Evolutionary conservation across 2,888 invertebrate genomes (phyloP), one percentile per base, ranked within the genome.

Genomic region (Diloba caeruleocephala): DNA sequence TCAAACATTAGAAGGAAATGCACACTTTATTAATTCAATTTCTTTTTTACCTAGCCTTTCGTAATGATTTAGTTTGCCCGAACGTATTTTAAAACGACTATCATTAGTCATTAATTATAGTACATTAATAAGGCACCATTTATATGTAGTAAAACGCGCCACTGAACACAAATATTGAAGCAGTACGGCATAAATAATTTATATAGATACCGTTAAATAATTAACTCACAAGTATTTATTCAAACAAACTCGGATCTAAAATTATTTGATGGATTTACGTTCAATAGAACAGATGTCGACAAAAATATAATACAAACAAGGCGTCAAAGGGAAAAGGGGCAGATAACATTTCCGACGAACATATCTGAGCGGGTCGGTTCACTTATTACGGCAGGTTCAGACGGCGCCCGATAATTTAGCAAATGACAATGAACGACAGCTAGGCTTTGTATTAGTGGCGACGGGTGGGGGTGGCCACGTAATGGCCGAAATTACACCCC

Each of bases 351-450:
- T 28, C 49, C 48, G 29, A 28, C 53, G 44, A 45, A 43, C 13
- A 46, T 50, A 49, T 54, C 19, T 42, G 42, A 52, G 44, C 38
- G 51, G 52, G 25, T 43, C 34, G 52, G 37, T 32, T 54, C 37
- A 55, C 62, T 69, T 66, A 63, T 71, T 66, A 69, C 51, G 45
- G 10, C 48, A 38, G 37, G 51, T 57, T 53, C 56, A 52, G 45
- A 49, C 60, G 55, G 52, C 38, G 48, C 50, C 66, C 63, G 71
- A 71, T 76, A 76, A 76, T 74, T 76, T 71, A 62, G 62, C 62
- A 60, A 71, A 71, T 71, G 74, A 71, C 74, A 71, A 76, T 64
- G 73, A 76, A 64, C 58, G 76, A 76, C 74, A 67, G 57, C 49
- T 33, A 50, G 66, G 59, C 71, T 68, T 74, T 73, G 74, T 74